Evolutionary conservation across 2,888 invertebrate species (phyloP).

Genomic region (Agriopis aurantiaria): DNA sequence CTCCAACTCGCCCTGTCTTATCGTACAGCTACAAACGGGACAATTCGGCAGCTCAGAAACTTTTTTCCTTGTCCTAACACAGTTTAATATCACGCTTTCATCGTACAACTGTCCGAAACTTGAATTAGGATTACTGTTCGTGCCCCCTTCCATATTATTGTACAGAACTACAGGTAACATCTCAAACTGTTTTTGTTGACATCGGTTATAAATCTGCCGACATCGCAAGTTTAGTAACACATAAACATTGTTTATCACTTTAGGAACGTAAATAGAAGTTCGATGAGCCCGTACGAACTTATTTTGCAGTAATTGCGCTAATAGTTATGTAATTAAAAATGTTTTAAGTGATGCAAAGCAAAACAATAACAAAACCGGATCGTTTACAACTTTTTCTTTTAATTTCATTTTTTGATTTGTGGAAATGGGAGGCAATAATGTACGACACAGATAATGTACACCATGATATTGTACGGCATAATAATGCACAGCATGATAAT

Average conservation of each 20-base stretch:
- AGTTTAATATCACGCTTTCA: constrained; percentile 78
- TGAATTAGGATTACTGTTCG: constrained; percentile 63
- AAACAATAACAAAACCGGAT: constrained; percentile 64
- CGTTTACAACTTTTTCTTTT: constrained; percentile 59
- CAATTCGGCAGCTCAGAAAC: constrained; percentile 91
- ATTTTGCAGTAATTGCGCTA: constrained; percentile 65
- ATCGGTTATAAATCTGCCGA: constrained; percentile 71
- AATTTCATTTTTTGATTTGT: constrained; percentile 47
- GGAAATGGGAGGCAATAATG: too few species aligned
- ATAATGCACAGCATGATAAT: too few species aligned
- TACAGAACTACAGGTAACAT: constrained; percentile 80
- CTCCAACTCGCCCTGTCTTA: constrained; percentile 93
- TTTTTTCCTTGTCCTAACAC: constrained; percentile 86
- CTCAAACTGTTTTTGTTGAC: constrained; percentile 64
- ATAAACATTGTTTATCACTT: constrained; percentile 56
- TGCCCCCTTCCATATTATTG: constrained; percentile 80
- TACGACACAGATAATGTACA: too few species aligned
- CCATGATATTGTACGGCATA: too few species aligned
- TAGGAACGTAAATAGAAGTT: constrained; percentile 61
- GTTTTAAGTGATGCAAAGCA: constrained; percentile 54
- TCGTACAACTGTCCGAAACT: constrained; percentile 68
- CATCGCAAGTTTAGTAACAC: constrained; percentile 67
- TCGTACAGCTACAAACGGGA: constrained; percentile 95
- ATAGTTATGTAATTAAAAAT: constrained; percentile 50
- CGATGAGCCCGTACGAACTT: constrained; percentile 60